Evolutionary conservation across 2,113 vertebrate genomes (phyloP), one percentile per base, ranked within the genome.

Genomic region (Falco punctatus): DNA sequence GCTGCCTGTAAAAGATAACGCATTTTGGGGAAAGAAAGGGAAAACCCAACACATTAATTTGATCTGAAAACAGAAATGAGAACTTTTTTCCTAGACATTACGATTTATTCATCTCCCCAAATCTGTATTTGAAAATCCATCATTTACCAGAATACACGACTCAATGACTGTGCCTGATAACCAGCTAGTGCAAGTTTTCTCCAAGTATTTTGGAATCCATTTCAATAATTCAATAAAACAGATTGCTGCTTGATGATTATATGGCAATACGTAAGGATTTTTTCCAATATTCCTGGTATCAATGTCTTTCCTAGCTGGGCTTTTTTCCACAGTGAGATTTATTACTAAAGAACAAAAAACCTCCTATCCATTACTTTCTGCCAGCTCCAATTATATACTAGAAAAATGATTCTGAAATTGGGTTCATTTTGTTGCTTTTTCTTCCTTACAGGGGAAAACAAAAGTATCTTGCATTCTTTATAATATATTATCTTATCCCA

Each of bases 1-100:
- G 97, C 99, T 99, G 90, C 99, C 99, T 99, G 88, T 65, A 96
- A 98, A 71, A 96, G 88, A 96, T 7, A 20, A 86, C 27, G 84
- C 2, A 42, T 78, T 86, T 62, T 0, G 4, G 17, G 64, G 13
- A 6, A 22, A 55, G 67, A 9, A 59, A 2, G 15, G 7, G 6
- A 94, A 75, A 59, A 81, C 28, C 1, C 23, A 18, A 84, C 87
- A 57, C 17, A 69, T 55, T 55, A 74, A 71, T 58, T 92, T 90
- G 51, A 96, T 42, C 44, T 48, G 74, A 84, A 82, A 89, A 95
- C 21, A 62, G 4, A 6, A 88, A 54, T 93, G 23, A 84, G 49
- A 26, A 6, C 65, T 32, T 49, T n/a, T 80, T 71, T 13, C 44
- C 54, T 81, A 86, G 46, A 91, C 24, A 58, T 35, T 40, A 70